Evolutionary conservation across 2,888 invertebrate genomes (phyloP), one percentile per base, ranked within the genome.

Genomic region (Leucophenga montana): DNA sequence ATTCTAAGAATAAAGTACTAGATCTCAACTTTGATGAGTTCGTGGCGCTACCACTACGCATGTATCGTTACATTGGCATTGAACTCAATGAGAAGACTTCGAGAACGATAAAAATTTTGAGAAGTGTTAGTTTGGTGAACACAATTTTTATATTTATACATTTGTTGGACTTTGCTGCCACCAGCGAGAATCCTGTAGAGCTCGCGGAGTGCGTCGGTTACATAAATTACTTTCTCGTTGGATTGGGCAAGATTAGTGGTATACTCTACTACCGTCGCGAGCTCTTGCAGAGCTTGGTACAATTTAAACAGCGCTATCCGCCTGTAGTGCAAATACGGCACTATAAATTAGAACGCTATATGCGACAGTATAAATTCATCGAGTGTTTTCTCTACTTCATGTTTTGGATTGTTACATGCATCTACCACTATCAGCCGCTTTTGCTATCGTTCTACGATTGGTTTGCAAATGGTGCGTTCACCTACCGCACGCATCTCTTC

Each of bases 181-280:
- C 62, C 6, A 70, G 70, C n/a, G 44, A 33, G n/a, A 68, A 69
- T 1, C 8, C 70, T 1, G 39, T 59, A 3, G 70, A 69, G 4
- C 56, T 16, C 18, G 56, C 62, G 0, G 53, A 56, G 0, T 57
- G 53, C 16, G 54, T 73, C 0, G 67, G 20, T 1, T 70, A 66
- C n/a, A 54, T 72, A 16, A 75, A 73, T n/a, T 77, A 75, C 11
- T 73, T 57, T 67, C 14, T 70, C 0, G 71, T 74, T 3, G 59
- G 67, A 8, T 13, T 59, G 22, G 74, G 74, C 0, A 77, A 76
- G 20, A 18, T 76, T 4, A 22, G 66, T 2, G 48, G 67, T 3
- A 64, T 75, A 2, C 1, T 75, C 13, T 73, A 69, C 53, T 68
- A 75, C 22, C 74, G 71, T 11, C 65, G 11, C 11, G 18, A 66